Conservation (phyloP, 2,888 invertebrate genomes). For the Hydroisotoma schaefferi region DNA sequence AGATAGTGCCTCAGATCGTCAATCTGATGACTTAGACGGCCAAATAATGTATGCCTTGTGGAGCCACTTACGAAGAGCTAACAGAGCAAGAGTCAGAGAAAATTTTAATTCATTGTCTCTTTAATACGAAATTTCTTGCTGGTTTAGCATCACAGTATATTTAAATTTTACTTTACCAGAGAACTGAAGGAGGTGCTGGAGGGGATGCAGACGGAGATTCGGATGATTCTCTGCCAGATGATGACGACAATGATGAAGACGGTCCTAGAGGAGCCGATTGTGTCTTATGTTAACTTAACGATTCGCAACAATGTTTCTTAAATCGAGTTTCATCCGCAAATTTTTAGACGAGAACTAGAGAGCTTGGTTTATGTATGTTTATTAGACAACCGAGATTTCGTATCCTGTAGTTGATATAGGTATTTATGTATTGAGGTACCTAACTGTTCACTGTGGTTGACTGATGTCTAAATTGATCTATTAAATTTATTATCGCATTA, state of each 20-base stretch:
- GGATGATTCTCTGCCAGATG: not conserved
- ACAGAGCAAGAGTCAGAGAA: conserved; percentile 50
- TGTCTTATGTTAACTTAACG: conserved; percentile 3
- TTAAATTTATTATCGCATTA: too few species aligned
- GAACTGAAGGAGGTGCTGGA: not conserved
- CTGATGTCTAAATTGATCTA: too few species aligned
- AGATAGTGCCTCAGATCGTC: conserved; percentile 52
- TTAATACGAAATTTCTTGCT: not conserved
- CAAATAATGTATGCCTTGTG: conserved; percentile 58
- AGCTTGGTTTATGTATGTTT: too few species aligned
- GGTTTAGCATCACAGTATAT: not conserved
- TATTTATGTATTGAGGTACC: too few species aligned
- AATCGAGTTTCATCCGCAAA: not conserved
- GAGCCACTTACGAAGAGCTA: conserved; percentile 54
- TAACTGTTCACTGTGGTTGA: too few species aligned
- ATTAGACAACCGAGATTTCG: too few species aligned
- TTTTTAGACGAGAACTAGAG: too few species aligned
- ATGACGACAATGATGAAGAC: conserved; percentile 31
- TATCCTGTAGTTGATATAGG: too few species aligned
- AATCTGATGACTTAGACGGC: conserved; percentile 55
- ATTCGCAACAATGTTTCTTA: too few species aligned
- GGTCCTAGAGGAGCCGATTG: conserved; percentile 25
- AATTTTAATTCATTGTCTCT: not conserved
- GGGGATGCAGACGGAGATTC: not conserved
- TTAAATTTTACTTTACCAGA: conserved; percentile 1